phyloP scores from a whole-genome alignment of 2,797 vertebrate species.

The Limosa lapponica region DNA sequence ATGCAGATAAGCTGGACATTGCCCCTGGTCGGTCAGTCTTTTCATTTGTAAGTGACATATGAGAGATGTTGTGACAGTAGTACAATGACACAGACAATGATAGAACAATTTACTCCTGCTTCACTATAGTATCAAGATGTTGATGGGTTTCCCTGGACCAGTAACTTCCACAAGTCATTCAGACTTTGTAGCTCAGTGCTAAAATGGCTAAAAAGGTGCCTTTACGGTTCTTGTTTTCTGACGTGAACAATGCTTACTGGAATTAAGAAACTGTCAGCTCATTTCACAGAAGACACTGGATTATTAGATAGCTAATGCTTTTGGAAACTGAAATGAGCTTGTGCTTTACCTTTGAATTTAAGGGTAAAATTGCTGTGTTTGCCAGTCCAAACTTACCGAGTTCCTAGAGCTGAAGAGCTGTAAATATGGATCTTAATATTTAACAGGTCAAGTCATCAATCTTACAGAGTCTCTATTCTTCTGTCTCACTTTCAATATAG shows the following conservation, averaged over 20 bases:
- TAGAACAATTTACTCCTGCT: not conserved
- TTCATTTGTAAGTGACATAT: not conserved
- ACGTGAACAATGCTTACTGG: not conserved
- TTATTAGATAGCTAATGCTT: not conserved
- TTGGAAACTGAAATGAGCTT: not conserved
- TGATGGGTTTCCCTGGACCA: not conserved
- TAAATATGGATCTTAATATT: slow-evolving; percentile 79
- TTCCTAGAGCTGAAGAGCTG: slow-evolving; percentile 12
- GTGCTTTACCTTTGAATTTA: fast-evolving
- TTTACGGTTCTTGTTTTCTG: not conserved
- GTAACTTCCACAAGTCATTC: not conserved
- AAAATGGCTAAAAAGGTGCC: not conserved
- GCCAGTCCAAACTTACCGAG: not conserved
- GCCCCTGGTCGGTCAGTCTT: not conserved
- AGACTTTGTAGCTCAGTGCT: not conserved
- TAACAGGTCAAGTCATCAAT: slow-evolving; percentile 69
- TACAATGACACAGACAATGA: not conserved
- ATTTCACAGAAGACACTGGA: not conserved
- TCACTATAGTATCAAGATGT: not conserved
- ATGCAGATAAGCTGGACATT: not conserved
- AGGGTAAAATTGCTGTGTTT: not conserved
- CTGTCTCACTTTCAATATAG: slow-evolving; percentile 39
- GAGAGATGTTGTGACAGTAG: not conserved
- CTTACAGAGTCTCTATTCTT: slow-evolving; percentile 45
- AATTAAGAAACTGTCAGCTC: not conserved